Evolutionary conservation across 2,888 invertebrate species (phyloP), one percentile per base, ranked within the genome.

Genomic region (Apotomis turbidana): DNA sequence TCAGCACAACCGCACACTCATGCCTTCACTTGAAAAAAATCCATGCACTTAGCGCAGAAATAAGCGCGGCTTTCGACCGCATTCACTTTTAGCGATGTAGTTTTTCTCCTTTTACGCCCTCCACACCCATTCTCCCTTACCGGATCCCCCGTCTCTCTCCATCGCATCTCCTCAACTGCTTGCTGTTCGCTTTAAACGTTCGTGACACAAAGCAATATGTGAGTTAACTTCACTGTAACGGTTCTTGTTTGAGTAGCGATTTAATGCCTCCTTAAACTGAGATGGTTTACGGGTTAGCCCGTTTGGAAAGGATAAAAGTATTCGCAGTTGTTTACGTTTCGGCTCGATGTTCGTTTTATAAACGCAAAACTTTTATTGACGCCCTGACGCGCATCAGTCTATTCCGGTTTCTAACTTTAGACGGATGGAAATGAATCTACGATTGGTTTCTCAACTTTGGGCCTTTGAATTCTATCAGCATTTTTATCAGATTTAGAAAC

Each of bases 131-230:
- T 91, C 90, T 89, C 86, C 86, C 85, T 85, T 86, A 86, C 81
- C 80, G 79, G 83, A 82, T 86, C 82, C 81, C 81, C 90, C 89
- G 80, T 91, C 91, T 87, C 90, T 80, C 86, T 91, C 90, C 78
- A 77, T 78, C 80, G 80, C 85, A 80, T 86, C 87, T 85, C 86
- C 83, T 83, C 87, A 85, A 81, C 87, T 87, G 85, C 88, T 80
- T 87, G 85, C 88, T 80, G 85, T 89, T 86, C 91, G 86, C 88
- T 90, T 90, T 84, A 90, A 77, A 79, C 92, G 87, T 92, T 93
- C 93, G 93, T 93, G 93, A 93, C 93, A 93, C 92, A 93, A 92
- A 91, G 92, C 93, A 92, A 93, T 93, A 93, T 93, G 92, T 91
- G 92, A 93, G 92, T 92, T 91, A 91, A 93, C 91, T 93, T 91